Conservation (phyloP, 2,888 invertebrate genomes). For the Hyalella azteca region DNA sequence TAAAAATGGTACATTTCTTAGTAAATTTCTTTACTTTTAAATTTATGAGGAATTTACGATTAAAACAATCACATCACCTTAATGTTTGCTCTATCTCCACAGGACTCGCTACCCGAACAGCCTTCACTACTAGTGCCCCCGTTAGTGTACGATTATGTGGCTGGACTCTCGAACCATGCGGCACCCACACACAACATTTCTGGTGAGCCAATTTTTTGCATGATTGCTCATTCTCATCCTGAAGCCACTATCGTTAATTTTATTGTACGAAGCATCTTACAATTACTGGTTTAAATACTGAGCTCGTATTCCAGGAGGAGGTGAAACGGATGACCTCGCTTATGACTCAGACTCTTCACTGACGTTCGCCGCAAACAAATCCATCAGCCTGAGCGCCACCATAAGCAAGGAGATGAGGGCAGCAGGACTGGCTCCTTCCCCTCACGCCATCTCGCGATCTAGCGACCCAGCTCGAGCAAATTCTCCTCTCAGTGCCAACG, state of each 20-base stretch:
- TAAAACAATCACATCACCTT: too few relatives aligned
- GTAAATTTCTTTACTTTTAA: too few relatives aligned
- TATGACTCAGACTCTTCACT: constrained; percentile 63
- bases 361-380: constrained; percentile 62
- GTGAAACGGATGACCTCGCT: constrained; percentile 49
- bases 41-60: too few relatives aligned
- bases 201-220: too few relatives aligned
- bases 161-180: constrained; percentile 54
- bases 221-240: not conserved
- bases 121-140: constrained; percentile 59
- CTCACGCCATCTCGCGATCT: not conserved
- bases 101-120: constrained; percentile 59
- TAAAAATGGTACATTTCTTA: too few relatives aligned
- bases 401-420: constrained; percentile 62
- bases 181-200: constrained; percentile 22
- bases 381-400: constrained; percentile 62
- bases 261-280: not conserved
- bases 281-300: too few relatives aligned
- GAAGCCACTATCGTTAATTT: not conserved
- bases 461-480: not conserved
- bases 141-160: constrained; percentile 60
- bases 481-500: constrained; percentile 4
- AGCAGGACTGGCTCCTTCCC: constrained; percentile 58
- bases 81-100: too few relatives aligned
- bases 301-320: not conserved